Conservation (phyloP, 2,113 vertebrate species). For the Tupaia tana region DNA sequence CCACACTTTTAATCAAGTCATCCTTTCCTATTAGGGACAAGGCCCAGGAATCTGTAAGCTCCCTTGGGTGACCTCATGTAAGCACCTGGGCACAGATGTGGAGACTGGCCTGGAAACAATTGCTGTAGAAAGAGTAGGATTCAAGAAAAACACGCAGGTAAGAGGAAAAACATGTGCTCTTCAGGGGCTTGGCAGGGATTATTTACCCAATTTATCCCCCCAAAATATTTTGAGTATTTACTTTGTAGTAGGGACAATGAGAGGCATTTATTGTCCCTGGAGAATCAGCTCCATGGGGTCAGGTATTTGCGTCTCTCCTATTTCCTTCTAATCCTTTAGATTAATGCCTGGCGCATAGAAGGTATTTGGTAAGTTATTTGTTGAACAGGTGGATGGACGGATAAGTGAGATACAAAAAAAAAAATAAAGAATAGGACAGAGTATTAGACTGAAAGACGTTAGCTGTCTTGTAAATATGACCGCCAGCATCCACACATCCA, state of each 20-base stretch:
- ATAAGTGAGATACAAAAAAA: background rate
- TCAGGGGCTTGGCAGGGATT: background rate
- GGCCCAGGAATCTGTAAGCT: too few relatives aligned
- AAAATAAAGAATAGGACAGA: background rate
- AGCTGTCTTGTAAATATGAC: background rate
- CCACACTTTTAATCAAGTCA: too few relatives aligned
- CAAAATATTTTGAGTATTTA: background rate
- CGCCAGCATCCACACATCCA: rapidly evolving
- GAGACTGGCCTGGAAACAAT: too few relatives aligned
- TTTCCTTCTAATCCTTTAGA: background rate
- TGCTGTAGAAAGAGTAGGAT: too few relatives aligned
- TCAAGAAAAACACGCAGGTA: too few relatives aligned
- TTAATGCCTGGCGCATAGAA: background rate
- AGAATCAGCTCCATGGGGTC: background rate
- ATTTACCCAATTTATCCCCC: background rate
- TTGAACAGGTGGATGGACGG: background rate
- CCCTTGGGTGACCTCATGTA: too few relatives aligned
- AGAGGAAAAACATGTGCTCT: too few relatives aligned
- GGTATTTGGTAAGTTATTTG: background rate
- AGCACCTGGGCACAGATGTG: too few relatives aligned
- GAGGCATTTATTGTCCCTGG: background rate
- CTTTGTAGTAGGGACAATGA: background rate
- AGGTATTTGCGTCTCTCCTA: background rate
- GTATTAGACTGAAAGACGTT: background rate
- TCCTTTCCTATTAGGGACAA: too few relatives aligned